Evolutionary conservation across 2,113 vertebrate genomes (phyloP).

Genomic region (Brachyhypopomus gauderio): DNA sequence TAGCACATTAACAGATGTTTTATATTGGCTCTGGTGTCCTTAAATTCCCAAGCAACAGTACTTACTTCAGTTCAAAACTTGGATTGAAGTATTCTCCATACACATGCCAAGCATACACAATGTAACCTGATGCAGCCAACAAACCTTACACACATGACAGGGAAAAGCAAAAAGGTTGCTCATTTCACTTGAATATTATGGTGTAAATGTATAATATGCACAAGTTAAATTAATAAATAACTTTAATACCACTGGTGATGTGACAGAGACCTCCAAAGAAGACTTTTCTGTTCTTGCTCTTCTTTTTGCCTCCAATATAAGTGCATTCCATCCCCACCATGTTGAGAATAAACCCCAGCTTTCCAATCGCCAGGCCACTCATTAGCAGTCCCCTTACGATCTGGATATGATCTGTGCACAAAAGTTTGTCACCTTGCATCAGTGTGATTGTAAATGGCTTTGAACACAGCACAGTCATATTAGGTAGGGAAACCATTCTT

Average conservation of each 20-base stretch:
- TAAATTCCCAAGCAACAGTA: neutral
- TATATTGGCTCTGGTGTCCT: neutral
- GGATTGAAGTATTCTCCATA: conserved; percentile 66
- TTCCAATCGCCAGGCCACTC: conserved; percentile 65
- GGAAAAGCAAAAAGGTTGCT: neutral
- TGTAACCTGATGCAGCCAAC: conserved; percentile 67
- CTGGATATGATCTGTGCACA: conserved; percentile 68
- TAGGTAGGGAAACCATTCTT: no score
- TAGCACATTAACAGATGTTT: neutral
- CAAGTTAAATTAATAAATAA: conserved; percentile 1
- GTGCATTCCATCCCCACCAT: conserved; percentile 79
- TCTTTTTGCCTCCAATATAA: conserved; percentile 71
- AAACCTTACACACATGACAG: conserved; percentile 56
- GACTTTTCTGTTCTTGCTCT: conserved; percentile 69
- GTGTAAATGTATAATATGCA: neutral
- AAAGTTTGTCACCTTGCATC: neutral
- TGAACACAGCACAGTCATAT: neutral
- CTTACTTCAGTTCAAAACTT: conserved; percentile 65
- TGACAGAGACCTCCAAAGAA: conserved; percentile 69
- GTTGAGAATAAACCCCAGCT: conserved; percentile 74
- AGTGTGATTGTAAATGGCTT: no score
- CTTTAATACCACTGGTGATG: conserved; percentile 64
- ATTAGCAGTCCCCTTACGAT: conserved; percentile 75
- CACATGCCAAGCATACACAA: conserved; percentile 69
- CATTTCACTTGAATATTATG: neutral